Evolutionary conservation across 2,888 invertebrate genomes (phyloP).

Genomic region (Patella depressa): DNA sequence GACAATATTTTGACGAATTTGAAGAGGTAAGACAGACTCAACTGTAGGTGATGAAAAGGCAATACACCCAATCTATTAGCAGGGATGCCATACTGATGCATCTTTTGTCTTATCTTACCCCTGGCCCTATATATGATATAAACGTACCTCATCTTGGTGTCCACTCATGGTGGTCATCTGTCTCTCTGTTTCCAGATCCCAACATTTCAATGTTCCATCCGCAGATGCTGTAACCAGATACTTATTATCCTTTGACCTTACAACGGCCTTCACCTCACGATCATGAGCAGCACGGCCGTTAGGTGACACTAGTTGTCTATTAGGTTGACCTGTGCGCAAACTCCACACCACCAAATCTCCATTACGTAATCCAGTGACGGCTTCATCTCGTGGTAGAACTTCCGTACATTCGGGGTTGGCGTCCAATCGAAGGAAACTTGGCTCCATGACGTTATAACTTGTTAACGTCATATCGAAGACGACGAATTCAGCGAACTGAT

Average conservation of each 20-base stretch:
- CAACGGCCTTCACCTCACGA: constrained; percentile 67
- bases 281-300: constrained; percentile 64
- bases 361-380: constrained; percentile 69
- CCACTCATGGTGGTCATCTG: constrained; percentile 65
- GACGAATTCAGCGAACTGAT: constrained; percentile 69
- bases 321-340: constrained; percentile 65
- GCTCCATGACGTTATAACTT: constrained; percentile 63
- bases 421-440: constrained; percentile 66
- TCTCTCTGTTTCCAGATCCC: constrained; percentile 68
- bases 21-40: too few species aligned
- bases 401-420: constrained; percentile 68
- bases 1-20: too few species aligned
- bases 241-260: constrained; percentile 64
- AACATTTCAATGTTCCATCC: constrained; percentile 69
- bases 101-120: too few species aligned
- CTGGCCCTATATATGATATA: neutral
- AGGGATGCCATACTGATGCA: too few species aligned
- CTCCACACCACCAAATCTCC: constrained; percentile 71
- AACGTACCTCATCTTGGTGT: constrained; percentile 68
- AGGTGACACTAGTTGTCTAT: constrained; percentile 63
- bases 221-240: constrained; percentile 69
- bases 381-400: constrained; percentile 68
- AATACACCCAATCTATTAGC: too few species aligned
- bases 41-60: too few species aligned
- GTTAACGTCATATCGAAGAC: constrained; percentile 68